Base-by-base conservation (phyloP, 2,888 invertebrate genomes). In the Muschampia plurimacula region DNA sequence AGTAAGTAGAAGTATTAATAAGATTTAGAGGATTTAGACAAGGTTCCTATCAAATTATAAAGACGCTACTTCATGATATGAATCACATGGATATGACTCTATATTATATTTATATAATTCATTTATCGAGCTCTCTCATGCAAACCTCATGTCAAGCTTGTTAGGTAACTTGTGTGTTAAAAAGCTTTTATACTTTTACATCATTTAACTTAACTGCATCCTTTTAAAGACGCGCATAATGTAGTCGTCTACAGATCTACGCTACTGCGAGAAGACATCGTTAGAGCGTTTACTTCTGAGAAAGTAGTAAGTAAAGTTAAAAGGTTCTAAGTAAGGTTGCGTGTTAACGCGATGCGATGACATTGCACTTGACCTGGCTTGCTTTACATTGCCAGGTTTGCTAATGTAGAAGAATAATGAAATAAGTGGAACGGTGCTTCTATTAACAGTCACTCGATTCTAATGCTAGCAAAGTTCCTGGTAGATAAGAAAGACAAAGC, bases 361-460 rank as follows among this genome's bases (percentile, higher is more conserved):
- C 49, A 49, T 49, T 49, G 49, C 49, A 49, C 49, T 49, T 49
- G 49, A 49, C 49, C n/a, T 10, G 52, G 22, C 22, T 22, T 39
- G 39, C 39, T 39, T 39, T 39, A 39, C 39, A 6, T 39, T 49
- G 49, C 49, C 49, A 49, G n/a, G 8, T 49, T n/a, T n/a, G 49
- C 9, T 49, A 49, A 49, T 49, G 49, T 49, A n/a, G n/a, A n/a
- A 49, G n/a, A 49, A 49, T 49, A n/a, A 49, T 49, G 49, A 49
- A 49, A 49, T 49, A n/a, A 49, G 6, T 49, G n/a, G 13, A 5
- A 49, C 49, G n/a, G 49, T 49, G 49, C 4, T 49, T 49, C 49
- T 49, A 49, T n/a, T 49, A n/a, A 49, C n/a, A 49, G 49, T n/a
- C 49, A 49, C 49, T n/a, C 46, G 46, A 46, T 46, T 46, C 46